A percentile compares a stretch with the other conserved stretches of the same genome.
Evolutionary conservation across 2,888 invertebrate species (phyloP).

Genomic region (Rotaria macrura): DNA sequence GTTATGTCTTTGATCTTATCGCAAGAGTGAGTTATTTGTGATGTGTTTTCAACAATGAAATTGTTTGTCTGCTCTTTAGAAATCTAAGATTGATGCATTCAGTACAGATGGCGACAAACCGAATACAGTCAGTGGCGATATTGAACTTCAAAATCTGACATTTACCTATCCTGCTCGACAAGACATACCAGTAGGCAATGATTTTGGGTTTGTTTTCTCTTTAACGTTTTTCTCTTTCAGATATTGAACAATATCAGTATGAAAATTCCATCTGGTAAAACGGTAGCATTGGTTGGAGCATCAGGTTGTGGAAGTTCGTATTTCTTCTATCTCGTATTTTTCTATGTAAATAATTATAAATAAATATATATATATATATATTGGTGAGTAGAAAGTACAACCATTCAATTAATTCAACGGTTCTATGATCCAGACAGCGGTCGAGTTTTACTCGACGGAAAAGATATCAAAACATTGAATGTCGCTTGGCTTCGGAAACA

Average conservation of each 20-base stretch:
- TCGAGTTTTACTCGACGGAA: background rate
- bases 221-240: background rate
- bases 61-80: conserved; percentile 33
- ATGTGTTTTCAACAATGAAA: background rate
- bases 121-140: conserved; percentile 38
- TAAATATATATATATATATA: too few relatives aligned
- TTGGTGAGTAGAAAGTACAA: conserved; percentile 42
- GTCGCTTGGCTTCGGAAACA: background rate
- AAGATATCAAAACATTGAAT: background rate
- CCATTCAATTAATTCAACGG: conserved; percentile 44
- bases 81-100: conserved; percentile 25
- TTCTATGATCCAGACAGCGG: conserved; percentile 43
- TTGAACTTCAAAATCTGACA: conserved; percentile 44
- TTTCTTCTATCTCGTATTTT: background rate
- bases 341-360: background rate
- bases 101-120: background rate
- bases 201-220: background rate
- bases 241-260: conserved; percentile 46
- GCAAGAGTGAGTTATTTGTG: too few relatives aligned
- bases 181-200: conserved; percentile 45
- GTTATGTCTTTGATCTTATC: conserved; percentile 57
- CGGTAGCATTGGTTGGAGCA: conserved; percentile 43
- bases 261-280: background rate
- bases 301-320: conserved; percentile 43
- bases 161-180: conserved; percentile 50